These are phyloP conservation scores for Excalfactoria chinensis DNA, from an alignment of 2,113 vertebrate species.

Conservation along the genomic window DNA sequence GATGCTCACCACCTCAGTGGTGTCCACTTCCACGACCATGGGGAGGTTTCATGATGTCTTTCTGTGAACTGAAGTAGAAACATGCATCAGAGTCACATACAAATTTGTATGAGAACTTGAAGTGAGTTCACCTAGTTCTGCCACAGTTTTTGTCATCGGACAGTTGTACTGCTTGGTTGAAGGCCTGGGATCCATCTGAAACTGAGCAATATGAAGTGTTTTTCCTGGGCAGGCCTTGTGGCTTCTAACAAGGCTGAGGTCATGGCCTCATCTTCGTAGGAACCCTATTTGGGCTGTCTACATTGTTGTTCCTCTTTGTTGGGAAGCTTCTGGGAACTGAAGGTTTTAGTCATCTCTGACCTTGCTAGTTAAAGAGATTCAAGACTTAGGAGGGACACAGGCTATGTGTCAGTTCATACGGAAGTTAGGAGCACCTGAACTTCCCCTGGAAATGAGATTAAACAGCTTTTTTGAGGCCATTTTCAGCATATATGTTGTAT, in stretches of 20 bases:
- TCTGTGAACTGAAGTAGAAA: not conserved
- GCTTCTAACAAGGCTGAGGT: not conserved
- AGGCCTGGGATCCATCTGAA: not conserved
- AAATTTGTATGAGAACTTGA: not conserved
- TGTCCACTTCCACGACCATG: not conserved
- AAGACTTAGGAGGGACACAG: not conserved
- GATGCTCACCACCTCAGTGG: not conserved
- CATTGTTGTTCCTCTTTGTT: not conserved
- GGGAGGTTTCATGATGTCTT: not conserved
- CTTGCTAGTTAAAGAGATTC: fast-evolving
- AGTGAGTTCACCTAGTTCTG: not conserved
- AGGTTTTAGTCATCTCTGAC: not conserved
- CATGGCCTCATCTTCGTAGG: not conserved
- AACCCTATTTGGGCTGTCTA: not conserved
- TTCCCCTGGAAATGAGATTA: not conserved
- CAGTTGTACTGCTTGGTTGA: not conserved
- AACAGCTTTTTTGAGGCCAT: not conserved
- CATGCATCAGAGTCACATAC: not conserved
- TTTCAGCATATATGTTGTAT: not conserved
- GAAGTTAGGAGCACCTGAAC: not conserved
- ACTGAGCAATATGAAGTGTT: not conserved
- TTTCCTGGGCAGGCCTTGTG: not conserved
- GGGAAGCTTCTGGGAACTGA: not conserved
- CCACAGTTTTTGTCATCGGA: not conserved
- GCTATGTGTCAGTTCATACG: not conserved